These are phyloP conservation scores for Cossypha niveicapilla DNA, from an alignment of 2,797 vertebrate species.

Conservation along the genomic window DNA sequence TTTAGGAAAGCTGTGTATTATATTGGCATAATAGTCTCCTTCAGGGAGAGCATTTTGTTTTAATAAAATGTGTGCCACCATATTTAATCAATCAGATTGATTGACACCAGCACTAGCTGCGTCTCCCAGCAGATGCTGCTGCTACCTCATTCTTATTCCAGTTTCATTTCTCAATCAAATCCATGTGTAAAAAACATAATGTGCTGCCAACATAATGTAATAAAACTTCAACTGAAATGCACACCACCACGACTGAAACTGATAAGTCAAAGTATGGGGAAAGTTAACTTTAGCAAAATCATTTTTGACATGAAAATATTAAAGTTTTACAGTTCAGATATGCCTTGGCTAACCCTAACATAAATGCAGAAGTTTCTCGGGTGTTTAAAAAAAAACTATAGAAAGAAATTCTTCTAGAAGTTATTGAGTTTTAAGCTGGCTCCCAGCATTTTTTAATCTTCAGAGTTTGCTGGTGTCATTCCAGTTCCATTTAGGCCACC, in stretches of 20 bases:
- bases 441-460: constrained; percentile 11
- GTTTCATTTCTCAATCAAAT: constrained; percentile 81
- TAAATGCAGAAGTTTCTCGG: constrained; percentile 39
- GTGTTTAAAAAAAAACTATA: not conserved
- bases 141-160: constrained; percentile 78
- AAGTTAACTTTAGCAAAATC: constrained; percentile 77
- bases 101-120: constrained; percentile 74
- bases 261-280: constrained; percentile 73
- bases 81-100: constrained; percentile 81
- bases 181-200: constrained; percentile 77
- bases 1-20: constrained; percentile 47
- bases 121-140: constrained; percentile 72
- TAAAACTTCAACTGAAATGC: constrained; percentile 76
- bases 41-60: constrained; percentile 74
- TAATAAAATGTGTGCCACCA: constrained; percentile 74
- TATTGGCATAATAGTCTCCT: constrained; percentile 60
- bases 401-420: constrained; percentile 33
- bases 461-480: not conserved
- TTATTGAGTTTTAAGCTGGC: not conserved
- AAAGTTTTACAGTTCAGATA: constrained; percentile 70
- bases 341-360: constrained; percentile 35
- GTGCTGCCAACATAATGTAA: constrained; percentile 76
- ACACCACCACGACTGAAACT: constrained; percentile 72
- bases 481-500: not conserved
- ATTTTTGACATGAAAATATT: constrained; percentile 69